These are phyloP conservation scores for Vandiemenella viatica DNA, from an alignment of 2,888 invertebrate genomes.

Conservation along the genomic window DNA sequence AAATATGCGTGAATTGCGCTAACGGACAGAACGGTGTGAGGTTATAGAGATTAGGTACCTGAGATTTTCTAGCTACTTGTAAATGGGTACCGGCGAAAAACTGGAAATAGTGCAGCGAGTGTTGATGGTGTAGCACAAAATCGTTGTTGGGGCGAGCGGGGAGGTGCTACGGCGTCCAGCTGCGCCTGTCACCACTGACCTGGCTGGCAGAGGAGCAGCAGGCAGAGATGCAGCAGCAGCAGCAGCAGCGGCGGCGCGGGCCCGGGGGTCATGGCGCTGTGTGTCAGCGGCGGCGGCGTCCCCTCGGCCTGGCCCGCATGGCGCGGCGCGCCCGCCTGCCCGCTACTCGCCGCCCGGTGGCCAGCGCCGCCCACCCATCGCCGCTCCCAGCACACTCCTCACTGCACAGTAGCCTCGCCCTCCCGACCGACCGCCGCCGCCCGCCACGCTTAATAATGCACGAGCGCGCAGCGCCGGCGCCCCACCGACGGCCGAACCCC, in stretches of 20 bases:
- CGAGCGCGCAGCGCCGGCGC: neutral
- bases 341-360: slow-evolving; percentile 5
- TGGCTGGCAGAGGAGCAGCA: neutral
- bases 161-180: too few relatives aligned
- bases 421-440: neutral
- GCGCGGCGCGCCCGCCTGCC: slow-evolving; percentile 32
- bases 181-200: slow-evolving; percentile 29
- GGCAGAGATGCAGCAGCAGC: neutral
- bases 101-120: too few relatives aligned
- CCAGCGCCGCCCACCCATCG: neutral
- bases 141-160: too few relatives aligned
- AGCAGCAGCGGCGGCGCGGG: slow-evolving; percentile 15
- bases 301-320: slow-evolving; percentile 26
- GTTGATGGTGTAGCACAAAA: too few relatives aligned
- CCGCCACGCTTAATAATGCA: neutral
- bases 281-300: neutral
- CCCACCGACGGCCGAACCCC: neutral
- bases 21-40: too few relatives aligned
- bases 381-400: neutral
- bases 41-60: too few relatives aligned
- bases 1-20: too few relatives aligned
- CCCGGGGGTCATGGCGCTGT: slow-evolving; percentile 28
- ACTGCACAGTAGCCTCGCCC: slow-evolving; percentile 1
- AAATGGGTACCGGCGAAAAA: too few relatives aligned
- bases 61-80: too few relatives aligned